Conservation (phyloP, 2,797 vertebrate genomes). For the Gymnocypris eckloni region DNA sequence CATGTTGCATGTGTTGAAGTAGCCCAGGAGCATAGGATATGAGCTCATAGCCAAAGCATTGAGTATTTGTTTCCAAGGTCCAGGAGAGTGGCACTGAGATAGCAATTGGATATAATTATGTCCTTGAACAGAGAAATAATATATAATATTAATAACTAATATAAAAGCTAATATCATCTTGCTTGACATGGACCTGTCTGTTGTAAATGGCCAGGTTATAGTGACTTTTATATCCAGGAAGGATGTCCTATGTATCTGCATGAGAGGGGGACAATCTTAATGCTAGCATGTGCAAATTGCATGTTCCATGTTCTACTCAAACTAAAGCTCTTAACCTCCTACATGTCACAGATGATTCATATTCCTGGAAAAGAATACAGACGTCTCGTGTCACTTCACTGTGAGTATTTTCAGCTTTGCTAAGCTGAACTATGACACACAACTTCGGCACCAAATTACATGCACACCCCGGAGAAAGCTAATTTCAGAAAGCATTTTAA, state of each 20-base stretch:
- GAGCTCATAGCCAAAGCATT: background rate
- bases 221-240: background rate
- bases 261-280: background rate
- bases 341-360: conserved; percentile 38
- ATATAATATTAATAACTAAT: no score
- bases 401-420: conserved; percentile 36
- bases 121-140: background rate
- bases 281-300: background rate
- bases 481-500: conserved; percentile 24
- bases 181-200: background rate
- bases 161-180: background rate
- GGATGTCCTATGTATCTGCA: background rate
- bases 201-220: background rate
- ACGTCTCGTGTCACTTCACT: background rate
- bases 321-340: conserved; percentile 39
- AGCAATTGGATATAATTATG: background rate
- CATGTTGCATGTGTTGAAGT: background rate
- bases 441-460: conserved; percentile 34
- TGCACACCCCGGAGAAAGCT: conserved; percentile 30
- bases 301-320: background rate
- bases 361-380: conserved; percentile 14
- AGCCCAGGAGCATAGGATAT: background rate
- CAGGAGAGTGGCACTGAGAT: background rate
- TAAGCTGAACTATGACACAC: conserved; percentile 37
- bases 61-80: background rate